Percentiles rank a stretch among this genome's conserved stretches.
Conservation (phyloP, 2,888 invertebrate species). For the Eilema sororculum region DNA sequence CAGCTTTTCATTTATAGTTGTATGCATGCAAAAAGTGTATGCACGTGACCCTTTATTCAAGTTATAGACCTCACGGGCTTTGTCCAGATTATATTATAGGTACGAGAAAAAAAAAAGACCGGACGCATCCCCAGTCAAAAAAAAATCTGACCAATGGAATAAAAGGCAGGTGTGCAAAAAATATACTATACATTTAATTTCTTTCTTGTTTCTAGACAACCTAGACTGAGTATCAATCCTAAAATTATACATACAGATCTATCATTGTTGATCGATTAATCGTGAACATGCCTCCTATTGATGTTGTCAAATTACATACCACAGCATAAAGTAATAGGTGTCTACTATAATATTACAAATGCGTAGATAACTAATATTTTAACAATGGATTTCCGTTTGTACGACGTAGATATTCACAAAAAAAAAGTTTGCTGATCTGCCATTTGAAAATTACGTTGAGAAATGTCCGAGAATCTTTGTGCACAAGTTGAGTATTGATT, state of each 20-base stretch:
- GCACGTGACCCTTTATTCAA: too few relatives aligned
- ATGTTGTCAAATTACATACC: background rate
- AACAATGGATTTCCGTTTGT: background rate
- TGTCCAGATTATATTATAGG: background rate
- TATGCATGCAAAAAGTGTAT: too few relatives aligned
- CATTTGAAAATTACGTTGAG: background rate
- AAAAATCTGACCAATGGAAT: background rate
- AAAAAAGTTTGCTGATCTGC: background rate
- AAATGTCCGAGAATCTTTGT: background rate
- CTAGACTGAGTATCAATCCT: background rate
- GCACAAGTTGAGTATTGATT: slow-evolving; percentile 13
- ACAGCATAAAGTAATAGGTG: background rate
- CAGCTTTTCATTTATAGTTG: too few relatives aligned
- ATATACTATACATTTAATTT: background rate
- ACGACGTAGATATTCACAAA: background rate
- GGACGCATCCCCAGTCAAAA: background rate
- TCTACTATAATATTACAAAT: background rate
- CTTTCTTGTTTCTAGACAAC: background rate
- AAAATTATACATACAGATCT: slow-evolving; percentile 4
- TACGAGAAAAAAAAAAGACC: background rate
- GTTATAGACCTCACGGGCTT: background rate
- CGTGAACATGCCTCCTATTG: background rate
- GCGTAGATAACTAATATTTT: background rate
- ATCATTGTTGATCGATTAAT: background rate
- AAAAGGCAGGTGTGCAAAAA: background rate